Percentiles rank a stretch among this genome's conserved stretches.
These are phyloP conservation scores for Solea senegalensis DNA, from an alignment of 2,113 vertebrate genomes.

Conservation along the genomic window DNA sequence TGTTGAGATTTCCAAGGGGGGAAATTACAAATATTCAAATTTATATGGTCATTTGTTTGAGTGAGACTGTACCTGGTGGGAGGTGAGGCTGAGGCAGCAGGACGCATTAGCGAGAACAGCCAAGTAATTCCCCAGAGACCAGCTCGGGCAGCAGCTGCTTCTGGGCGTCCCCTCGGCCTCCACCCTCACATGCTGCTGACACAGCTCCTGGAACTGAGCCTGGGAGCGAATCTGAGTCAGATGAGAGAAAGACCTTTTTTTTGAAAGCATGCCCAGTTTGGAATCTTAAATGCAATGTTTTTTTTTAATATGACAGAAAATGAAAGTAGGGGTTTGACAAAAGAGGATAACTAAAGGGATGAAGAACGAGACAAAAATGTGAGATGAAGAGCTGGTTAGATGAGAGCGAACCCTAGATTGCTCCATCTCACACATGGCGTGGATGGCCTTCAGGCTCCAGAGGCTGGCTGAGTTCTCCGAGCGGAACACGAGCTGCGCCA, in stretches of 20 bases:
- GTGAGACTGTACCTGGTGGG: constrained; percentile 77
- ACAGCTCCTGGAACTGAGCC: constrained; percentile 87
- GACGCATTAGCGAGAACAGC: constrained; percentile 92
- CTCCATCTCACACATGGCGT: constrained; percentile 97
- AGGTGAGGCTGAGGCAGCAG: constrained; percentile 89
- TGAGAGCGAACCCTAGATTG: constrained; percentile 87
- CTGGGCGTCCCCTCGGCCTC: constrained; percentile 64
- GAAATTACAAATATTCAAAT: no score
- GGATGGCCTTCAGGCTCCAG: constrained; percentile 95
- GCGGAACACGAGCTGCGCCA: constrained; percentile 96
- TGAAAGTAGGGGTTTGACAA: constrained; percentile 7
- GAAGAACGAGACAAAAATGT: not conserved
- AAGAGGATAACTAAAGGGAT: not conserved
- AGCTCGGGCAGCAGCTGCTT: constrained; percentile 92
- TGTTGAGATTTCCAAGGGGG: no score
- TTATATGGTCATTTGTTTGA: constrained; percentile 1
- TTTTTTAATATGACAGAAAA: constrained; percentile 1
- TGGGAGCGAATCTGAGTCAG: constrained; percentile 91
- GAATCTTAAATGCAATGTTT: constrained; percentile 8
- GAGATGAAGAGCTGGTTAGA: constrained; percentile 15
- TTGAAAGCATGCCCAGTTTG: constrained; percentile 37
- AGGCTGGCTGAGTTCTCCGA: constrained; percentile 95
- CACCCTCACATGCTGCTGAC: constrained; percentile 81
- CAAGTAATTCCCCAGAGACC: constrained; percentile 97
- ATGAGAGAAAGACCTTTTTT: constrained; percentile 11